Evolutionary conservation across 2,888 invertebrate genomes (phyloP), one percentile per base, ranked within the genome.

Genomic region (Drosophila barbarae): DNA sequence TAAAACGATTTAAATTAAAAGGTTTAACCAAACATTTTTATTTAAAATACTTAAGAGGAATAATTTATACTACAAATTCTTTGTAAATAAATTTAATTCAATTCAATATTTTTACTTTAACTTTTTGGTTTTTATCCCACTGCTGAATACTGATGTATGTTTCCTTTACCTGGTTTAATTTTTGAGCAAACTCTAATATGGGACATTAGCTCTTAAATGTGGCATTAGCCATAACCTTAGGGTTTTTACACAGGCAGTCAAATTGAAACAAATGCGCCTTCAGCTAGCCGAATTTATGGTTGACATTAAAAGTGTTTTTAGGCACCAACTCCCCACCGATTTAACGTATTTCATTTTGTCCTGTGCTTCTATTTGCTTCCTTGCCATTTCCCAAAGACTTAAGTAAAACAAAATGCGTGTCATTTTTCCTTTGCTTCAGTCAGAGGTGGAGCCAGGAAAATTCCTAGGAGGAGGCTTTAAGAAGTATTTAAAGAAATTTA

Each of bases 191-290:
- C 42, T 36, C 28, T 28, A 30, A 44, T 50, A 51, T 47, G 55
- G 55, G 54, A 41, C 65, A 64, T 71, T 69, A 59, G 71, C 51
- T 55, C 46, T 32, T 39, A 64, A 71, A 71, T 71, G 50, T 26
- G 54, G 42, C 32, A 51, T 70, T 71, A 71, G 18, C 21, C n/a
- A 51, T 26, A 44, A 35, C 54, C 35, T 46, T 9, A 28, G 28
- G 65, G 32, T 26, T 51, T 49, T 59, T 67, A 42, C 42, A 15
- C 34, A 13, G 15, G 61, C 65, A 71, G 66, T 42, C 65, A 73
- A 77, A 80, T 80, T 77, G 77, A 77, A 80, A 83, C 60, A 67
- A 85, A 83, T 83, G 67, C 56, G 36, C 47, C 71, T 71, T 69
- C 52, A 64, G 66, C 71, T 52, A 13, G 64, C 74, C 46, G 32